Base-by-base conservation (phyloP, 1,140 invertebrate genomes). In the Drosophila mauritiana region DNA sequence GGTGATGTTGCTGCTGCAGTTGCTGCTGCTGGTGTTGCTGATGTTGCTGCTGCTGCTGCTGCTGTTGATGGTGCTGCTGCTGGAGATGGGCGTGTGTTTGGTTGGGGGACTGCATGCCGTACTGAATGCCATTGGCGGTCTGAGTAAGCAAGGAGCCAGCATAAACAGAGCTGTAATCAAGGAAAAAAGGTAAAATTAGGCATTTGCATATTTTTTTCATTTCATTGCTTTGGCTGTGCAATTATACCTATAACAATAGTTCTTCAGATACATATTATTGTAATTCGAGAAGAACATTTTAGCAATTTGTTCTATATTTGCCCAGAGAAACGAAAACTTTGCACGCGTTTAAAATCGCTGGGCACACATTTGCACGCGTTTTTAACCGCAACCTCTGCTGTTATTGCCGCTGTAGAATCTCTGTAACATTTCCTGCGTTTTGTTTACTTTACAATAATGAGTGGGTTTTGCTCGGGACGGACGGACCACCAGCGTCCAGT, bases 231-330 rank as follows among this genome's bases (percentile, higher is more conserved):
- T 89, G 7, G 0, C 8, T 10, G 0, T 31, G 31, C 31, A 31
- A 3, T 31, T 31, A 31, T 31, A 91, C 90, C 90, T 86, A 83
- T 91, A 91, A 27, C 90, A 91, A 58, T 91, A 91, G 64, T 89
- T 91, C 51, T 91, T 91, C 49, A 91, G 72, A 52, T 91, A 91
- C 90, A 91, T 91, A 48, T 90, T 91, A 72, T 91, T 91, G 53
- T 90, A 91, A 55, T 91, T 91, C 2, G 90, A 85, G 54, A 91
- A 91, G 58, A 91, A 91, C 90, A 91, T 91, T 22, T 63, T 74
- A 6, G 36, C 5, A 4, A 7, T 45, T 4, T 17, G 53, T 54
- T 34, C 12, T 49, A 40, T 39, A 0, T 25, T 53, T 20, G 4
- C 5, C 1, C 8, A n/a, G 49, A 34, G 22, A 5, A 54, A 54